Evolutionary conservation across 2,888 invertebrate species (phyloP), one percentile per base, ranked within the genome.

Genomic region (Itoplectis maculator): DNA sequence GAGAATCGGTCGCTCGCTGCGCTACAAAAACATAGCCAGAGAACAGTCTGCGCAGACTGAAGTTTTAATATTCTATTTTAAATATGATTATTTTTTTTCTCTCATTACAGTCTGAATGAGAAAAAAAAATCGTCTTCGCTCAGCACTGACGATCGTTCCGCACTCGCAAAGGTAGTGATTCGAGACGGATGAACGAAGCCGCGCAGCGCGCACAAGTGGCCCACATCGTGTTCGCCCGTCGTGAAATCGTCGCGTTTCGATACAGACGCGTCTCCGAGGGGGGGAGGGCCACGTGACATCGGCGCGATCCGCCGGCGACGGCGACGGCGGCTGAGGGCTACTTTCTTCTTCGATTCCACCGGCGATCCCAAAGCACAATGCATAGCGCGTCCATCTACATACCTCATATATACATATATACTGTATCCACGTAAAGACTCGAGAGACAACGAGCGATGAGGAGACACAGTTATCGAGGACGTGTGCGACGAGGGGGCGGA

Each of bases 291-390:
- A 29, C 29, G 29, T 29, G 68, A 79, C 65, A 66, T 47, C 56
- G 59, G 63, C 59, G 59, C 11, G n/a, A n/a, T n/a, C n/a, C 35
- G 18, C 37, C 37, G n/a, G 11, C 23, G 54, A 0, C 51, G 45
- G n/a, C 54, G 20, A 40, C 59, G 70, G n/a, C 54, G 20, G 35
- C 63, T 18, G 80, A 65, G 66, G 63, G 70, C 82, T 69, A 83
- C 83, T 77, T 80, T 81, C 77, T 80, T 81, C 77, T 68, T 83
- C 73, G 83, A 77, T 78, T 78, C 73, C 63, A 2, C 68, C 40
- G 73, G 5, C 70, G 70, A 76, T 72, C 80, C 75, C 63, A 49
- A 68, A 59, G 72, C 49, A 66, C 56, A n/a, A 18, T 9, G 2
- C 20, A 20, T 56, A 11, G 37, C 35, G 3, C 29, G 29, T n/a